Base-by-base conservation (phyloP, 2,797 vertebrate species). In the Malacoctenus gilli region DNA sequence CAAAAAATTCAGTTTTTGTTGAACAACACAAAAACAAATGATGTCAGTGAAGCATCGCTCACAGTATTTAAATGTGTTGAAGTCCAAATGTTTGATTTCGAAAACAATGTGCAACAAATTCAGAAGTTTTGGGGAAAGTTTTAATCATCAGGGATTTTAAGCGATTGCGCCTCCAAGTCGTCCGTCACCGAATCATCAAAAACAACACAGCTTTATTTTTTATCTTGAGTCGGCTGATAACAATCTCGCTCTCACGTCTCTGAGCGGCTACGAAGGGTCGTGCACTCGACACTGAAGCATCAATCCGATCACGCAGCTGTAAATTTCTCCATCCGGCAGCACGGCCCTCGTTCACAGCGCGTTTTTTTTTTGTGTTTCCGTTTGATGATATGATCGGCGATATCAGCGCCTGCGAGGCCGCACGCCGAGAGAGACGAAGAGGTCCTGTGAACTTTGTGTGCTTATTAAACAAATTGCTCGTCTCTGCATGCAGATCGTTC, bases 381-480 rank as follows among this genome's bases (percentile, higher is more conserved):
- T 68, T 60, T 15, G 56, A 67, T 73, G 10, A 9, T 41, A 12
- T 19, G 28, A 58, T 57, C 49, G 23, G 12, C 14, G 5, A 54
- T 39, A 66, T 55, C 11, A 55, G 28, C 0, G 58, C 28, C 38
- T 54, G 62, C 39, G 32, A 34, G 21, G 15, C 47, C 35, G 25
- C 8, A 20, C 3, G 3, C 51, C 39, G 14, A 44, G 34, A 9
- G 25, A 28, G 25, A 36, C 19, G 19, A 49, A 28, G 15, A 44
- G 14, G 39, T 28, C 15, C 13, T 41, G 43, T 34, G 40, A 31
- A 64, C 42, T 18, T 37, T 19, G 36, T 23, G 14, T 42, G 51
- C 34, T 41, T 51, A 36, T 51, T 21, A 13, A 28, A 37, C 22
- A 41, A 34, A 52, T 14, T 14, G 32, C 16, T 30, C 35, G 13